Conservation (phyloP, 2,888 invertebrate species). For the Erpobdella octoculata region DNA sequence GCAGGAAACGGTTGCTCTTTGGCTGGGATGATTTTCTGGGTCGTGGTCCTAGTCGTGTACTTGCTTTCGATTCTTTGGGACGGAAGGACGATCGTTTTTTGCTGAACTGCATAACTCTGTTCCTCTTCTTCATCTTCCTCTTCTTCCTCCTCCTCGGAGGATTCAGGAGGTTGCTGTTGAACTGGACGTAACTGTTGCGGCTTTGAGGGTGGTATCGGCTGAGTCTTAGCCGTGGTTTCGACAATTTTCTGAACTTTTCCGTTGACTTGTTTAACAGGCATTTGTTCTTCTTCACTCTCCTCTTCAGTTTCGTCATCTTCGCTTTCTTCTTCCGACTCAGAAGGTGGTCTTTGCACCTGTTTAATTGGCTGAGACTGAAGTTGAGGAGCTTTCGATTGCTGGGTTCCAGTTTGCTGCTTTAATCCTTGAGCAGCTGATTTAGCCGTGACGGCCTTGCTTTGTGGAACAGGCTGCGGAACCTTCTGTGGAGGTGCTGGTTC, state of each 20-base stretch:
- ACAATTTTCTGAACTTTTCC: not conserved
- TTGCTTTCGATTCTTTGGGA: not conserved
- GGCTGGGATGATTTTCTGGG: not conserved
- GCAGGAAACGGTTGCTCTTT: not conserved
- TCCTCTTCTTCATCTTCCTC: conserved; percentile 24
- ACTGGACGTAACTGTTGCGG: not conserved
- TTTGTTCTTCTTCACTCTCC: conserved; percentile 12
- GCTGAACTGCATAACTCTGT: not conserved
- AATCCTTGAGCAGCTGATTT: not conserved
- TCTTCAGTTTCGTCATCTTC: conserved; percentile 21
- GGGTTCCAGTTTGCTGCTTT: not conserved
- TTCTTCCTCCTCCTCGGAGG: conserved; percentile 8
- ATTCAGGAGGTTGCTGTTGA: conserved; percentile 14
- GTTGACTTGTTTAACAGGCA: not conserved
- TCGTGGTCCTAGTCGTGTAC: not conserved
- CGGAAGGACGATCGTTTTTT: not conserved
- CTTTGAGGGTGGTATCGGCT: not conserved
- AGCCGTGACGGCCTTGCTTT: not conserved
- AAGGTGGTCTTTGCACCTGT: not conserved
- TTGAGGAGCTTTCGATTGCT: not conserved
- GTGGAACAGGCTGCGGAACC: not conserved
- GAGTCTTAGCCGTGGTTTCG: not conserved
- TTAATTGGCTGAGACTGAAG: not conserved
- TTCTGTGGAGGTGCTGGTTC: not conserved
- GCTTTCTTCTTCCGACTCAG: not conserved